A percentile compares a stretch with the other conserved stretches of the same genome.
These are phyloP conservation scores for Pituophis catenifer DNA, from an alignment of 2,113 vertebrate genomes.

Conservation along the genomic window DNA sequence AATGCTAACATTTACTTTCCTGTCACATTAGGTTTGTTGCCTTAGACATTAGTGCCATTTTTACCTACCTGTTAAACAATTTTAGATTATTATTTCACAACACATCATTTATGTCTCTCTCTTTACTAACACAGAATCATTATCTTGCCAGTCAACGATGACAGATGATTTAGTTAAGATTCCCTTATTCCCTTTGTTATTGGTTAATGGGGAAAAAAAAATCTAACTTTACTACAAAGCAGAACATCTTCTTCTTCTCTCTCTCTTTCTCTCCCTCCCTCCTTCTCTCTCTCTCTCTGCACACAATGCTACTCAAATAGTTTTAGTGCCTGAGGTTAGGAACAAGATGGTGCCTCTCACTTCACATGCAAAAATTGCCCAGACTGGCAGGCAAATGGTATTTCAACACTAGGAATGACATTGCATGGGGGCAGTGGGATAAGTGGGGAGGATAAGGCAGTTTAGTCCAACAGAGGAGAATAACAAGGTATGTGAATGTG, in stretches of 20 bases:
- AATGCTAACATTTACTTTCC: conserved; percentile 6
- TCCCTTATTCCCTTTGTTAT: background rate
- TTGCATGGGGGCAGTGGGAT: background rate
- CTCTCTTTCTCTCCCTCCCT: background rate
- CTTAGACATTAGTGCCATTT: conserved; percentile 11
- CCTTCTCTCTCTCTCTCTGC: background rate
- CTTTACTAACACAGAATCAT: background rate
- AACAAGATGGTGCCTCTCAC: background rate
- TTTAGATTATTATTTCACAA: conserved; percentile 1
- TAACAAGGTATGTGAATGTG: background rate
- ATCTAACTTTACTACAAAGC: background rate
- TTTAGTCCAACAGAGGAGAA: background rate
- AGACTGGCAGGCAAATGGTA: background rate
- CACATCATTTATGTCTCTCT: conserved; percentile 7
- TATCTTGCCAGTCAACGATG: conserved; percentile 10
- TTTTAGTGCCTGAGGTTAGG: background rate
- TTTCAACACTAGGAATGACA: background rate
- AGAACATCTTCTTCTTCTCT: background rate
- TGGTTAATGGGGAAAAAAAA: background rate
- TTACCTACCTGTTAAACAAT: conserved; percentile 30
- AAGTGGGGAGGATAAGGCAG: background rate
- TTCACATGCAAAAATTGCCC: background rate
- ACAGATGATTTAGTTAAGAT: conserved; percentile 9
- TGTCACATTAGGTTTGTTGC: background rate
- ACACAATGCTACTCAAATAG: background rate